Percentiles rank a stretch among this genome's conserved stretches.
Conservation (phyloP, 2,113 vertebrate species). For the Numenius arquata region DNA sequence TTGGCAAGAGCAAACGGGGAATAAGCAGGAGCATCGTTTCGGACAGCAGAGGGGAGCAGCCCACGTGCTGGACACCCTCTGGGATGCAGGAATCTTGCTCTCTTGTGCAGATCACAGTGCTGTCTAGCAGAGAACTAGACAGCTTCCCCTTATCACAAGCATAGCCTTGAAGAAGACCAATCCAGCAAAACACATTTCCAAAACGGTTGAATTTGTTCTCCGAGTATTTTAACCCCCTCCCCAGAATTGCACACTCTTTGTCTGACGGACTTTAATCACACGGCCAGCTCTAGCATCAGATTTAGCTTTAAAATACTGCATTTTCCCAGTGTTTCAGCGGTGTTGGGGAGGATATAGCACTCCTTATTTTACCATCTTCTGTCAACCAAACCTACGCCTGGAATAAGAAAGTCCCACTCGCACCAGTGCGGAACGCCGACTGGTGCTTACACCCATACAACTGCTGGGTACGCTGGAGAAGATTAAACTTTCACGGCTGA, state of each 20-base stretch:
- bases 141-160: background rate
- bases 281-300: background rate
- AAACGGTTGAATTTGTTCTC: background rate
- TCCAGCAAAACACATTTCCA: background rate
- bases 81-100: background rate
- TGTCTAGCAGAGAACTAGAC: background rate
- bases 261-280: background rate
- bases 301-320: background rate
- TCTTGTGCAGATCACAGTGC: background rate
- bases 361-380: background rate
- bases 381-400: background rate
- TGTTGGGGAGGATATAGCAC: background rate
- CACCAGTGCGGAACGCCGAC: background rate
- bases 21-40: background rate
- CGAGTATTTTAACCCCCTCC: background rate
- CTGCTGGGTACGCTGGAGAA: background rate
- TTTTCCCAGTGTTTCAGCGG: background rate
- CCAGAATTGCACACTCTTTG: background rate
- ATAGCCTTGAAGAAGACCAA: background rate
- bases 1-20: background rate
- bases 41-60: background rate
- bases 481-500: constrained; percentile 16
- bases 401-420: background rate
- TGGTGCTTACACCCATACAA: background rate
- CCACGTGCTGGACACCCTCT: background rate